phyloP scores from a whole-genome alignment of 2,888 invertebrate species.

The Caenorhabditis sp. region DNA sequence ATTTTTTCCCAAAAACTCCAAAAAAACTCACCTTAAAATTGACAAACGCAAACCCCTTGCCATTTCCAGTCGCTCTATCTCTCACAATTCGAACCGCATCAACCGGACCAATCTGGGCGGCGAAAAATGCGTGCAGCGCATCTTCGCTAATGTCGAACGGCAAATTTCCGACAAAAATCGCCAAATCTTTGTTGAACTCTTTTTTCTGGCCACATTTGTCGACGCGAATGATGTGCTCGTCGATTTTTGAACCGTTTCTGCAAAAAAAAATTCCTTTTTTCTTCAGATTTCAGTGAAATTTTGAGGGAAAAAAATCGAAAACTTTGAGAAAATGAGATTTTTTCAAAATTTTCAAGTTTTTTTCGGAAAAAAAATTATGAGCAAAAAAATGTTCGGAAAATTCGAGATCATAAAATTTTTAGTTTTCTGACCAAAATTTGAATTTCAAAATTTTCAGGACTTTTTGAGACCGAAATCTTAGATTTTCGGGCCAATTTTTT shows the following conservation, averaged over 20 bases:
- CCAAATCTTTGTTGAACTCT: slow-evolving; percentile 38
- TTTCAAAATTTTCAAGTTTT: background rate
- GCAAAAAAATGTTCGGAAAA: no score
- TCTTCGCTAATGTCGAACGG: slow-evolving; percentile 41
- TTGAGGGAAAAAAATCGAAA: background rate
- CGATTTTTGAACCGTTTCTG: slow-evolving; percentile 43
- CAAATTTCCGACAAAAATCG: slow-evolving; percentile 48
- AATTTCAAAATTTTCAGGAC: no score
- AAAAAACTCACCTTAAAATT: slow-evolving; percentile 35
- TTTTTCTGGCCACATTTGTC: slow-evolving; percentile 37
- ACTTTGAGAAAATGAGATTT: background rate
- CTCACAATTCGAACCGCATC: slow-evolving; percentile 37
- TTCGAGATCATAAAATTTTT: no score
- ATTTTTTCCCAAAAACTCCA: no score
- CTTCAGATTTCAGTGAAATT: no score
- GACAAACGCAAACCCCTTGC: slow-evolving; percentile 53
- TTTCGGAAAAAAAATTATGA: no score
- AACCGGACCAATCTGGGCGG: slow-evolving; percentile 41
- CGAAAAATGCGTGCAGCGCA: slow-evolving; percentile 26
- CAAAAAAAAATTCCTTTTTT: background rate
- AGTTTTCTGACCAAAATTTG: no score
- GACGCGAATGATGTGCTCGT: slow-evolving; percentile 44
- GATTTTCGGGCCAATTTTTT: no score
- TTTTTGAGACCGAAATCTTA: no score
- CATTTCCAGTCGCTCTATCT: slow-evolving; percentile 38